Conservation (phyloP, 2,797 vertebrate genomes). For the Danionella dracula region DNA sequence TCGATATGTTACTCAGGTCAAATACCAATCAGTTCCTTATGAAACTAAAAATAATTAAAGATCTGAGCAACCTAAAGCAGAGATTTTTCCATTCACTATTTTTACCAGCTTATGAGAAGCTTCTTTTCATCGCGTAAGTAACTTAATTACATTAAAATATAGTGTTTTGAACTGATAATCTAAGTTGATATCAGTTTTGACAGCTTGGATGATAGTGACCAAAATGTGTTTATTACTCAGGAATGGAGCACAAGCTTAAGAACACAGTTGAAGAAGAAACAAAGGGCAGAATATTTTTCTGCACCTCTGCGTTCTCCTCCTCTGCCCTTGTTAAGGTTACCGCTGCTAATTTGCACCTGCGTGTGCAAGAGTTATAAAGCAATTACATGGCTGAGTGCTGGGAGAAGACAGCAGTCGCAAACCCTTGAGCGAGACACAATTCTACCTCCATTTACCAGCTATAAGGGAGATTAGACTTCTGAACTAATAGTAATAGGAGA, state of each 20-base stretch:
- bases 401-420: background rate
- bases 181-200: background rate
- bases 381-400: slow-evolving; percentile 23
- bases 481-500: background rate
- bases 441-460: background rate
- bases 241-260: background rate
- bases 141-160: no score
- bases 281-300: background rate
- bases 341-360: slow-evolving; percentile 13
- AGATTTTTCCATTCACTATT: no score
- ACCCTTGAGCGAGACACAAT: background rate
- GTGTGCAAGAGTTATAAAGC: background rate
- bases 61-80: no score
- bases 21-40: no score
- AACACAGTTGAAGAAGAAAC: background rate
- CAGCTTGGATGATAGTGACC: background rate
- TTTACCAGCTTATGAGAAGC: no score
- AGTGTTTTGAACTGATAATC: no score
- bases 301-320: background rate
- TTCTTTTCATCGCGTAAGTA: no score
- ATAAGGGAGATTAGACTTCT: background rate
- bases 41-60: no score
- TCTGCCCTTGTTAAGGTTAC: slow-evolving; percentile 26
- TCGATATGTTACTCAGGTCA: no score
- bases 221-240: background rate